Percentiles rank a stretch among this genome's conserved stretches.
Conservation (phyloP, 1,140 invertebrate genomes). For the Polypedilum pembai region DNA sequence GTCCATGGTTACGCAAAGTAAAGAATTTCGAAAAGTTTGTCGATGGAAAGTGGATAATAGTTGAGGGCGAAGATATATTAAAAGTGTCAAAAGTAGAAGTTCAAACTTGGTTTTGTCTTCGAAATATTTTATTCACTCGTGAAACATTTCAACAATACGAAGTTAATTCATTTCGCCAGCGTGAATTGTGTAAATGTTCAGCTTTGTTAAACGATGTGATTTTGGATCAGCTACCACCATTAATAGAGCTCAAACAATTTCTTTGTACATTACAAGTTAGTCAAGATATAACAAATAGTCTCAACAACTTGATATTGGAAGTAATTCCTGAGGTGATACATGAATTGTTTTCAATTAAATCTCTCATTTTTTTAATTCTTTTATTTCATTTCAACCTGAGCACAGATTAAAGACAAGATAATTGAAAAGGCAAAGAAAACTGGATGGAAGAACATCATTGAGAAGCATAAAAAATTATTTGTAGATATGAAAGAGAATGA, state of each 20-base stretch:
- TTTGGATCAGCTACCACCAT: slow-evolving; percentile 66
- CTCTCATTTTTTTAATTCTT: neutral
- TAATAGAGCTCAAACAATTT: slow-evolving; percentile 64
- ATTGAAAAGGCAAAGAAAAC: slow-evolving; percentile 45
- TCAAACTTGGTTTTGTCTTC: slow-evolving; percentile 63
- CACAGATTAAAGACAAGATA: slow-evolving; percentile 38
- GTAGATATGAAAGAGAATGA: slow-evolving; percentile 46
- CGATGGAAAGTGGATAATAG: slow-evolving; percentile 56
- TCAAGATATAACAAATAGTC: slow-evolving; percentile 35
- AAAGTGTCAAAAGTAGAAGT: slow-evolving; percentile 59
- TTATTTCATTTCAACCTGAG: neutral
- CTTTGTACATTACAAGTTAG: slow-evolving; percentile 48
- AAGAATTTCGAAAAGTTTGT: slow-evolving; percentile 47
- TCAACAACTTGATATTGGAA: slow-evolving; percentile 49
- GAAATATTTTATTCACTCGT: slow-evolving; percentile 58
- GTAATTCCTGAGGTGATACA: slow-evolving; percentile 46
- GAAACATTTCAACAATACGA: slow-evolving; percentile 56
- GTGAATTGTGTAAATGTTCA: slow-evolving; percentile 55
- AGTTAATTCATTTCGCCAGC: slow-evolving; percentile 57
- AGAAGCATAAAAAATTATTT: slow-evolving; percentile 47
- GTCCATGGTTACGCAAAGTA: slow-evolving; percentile 60
- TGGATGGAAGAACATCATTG: slow-evolving; percentile 50
- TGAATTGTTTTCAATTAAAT: slow-evolving; percentile 23
- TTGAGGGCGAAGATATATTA: slow-evolving; percentile 45
- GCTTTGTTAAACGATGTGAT: slow-evolving; percentile 54